Evolutionary conservation across 2,797 vertebrate genomes (phyloP).

Genomic region (Anguilla anguilla): DNA sequence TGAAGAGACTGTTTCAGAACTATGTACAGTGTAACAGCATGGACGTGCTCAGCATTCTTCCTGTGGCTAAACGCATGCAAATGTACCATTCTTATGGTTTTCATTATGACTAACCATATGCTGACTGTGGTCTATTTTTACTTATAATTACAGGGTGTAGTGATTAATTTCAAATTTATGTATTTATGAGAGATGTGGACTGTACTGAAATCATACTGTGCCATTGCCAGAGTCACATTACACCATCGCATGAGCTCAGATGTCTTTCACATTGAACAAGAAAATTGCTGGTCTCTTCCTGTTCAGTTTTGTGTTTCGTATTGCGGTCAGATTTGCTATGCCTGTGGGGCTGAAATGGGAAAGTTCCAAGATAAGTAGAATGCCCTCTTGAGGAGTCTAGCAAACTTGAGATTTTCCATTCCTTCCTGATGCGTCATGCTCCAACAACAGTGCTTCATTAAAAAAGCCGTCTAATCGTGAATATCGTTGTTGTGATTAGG

Average conservation of each 20-base stretch:
- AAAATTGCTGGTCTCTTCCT: neutral
- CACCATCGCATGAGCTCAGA: neutral
- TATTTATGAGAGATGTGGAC: constrained; percentile 6
- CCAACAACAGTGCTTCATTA: neutral
- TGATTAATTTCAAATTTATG: constrained; percentile 22
- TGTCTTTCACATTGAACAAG: neutral
- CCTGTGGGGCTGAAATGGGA: neutral
- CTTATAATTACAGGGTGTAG: constrained; percentile 30
- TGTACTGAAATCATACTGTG: constrained; percentile 23
- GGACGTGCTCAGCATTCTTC: neutral
- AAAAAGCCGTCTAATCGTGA: neutral
- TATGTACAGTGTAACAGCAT: neutral
- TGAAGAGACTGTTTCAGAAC: neutral
- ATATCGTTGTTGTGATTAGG: neutral
- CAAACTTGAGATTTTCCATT: neutral
- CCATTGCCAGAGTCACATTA: constrained; percentile 1
- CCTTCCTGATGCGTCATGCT: neutral
- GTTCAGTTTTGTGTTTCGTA: constrained; percentile 1
- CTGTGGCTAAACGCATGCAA: neutral
- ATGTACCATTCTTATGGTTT: constrained; percentile 16
- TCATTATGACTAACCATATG: constrained; percentile 27
- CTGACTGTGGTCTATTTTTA: constrained; percentile 19
- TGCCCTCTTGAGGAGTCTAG: neutral
- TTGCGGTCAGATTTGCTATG: neutral
- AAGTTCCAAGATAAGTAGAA: neutral